Base-by-base conservation (phyloP, 2,888 invertebrate species). In the Acronicta aceris region DNA sequence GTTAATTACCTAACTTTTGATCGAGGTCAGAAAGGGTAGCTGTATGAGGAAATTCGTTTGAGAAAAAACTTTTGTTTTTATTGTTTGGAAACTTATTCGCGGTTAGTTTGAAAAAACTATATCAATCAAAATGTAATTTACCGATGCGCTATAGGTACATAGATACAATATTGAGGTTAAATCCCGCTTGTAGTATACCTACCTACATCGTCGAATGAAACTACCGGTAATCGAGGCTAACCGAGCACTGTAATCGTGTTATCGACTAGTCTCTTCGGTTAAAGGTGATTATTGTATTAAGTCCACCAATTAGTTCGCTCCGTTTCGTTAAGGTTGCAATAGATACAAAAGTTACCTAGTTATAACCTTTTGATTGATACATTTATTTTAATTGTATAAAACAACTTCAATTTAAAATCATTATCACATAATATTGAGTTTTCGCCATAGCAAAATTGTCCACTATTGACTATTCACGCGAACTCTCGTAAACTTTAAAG, bases 211-310 rank as follows among this genome's bases (percentile, higher is more conserved):
- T n/a, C 25, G 64, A 56, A 53, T 53, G 54, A 51, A 49, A 21
- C 55, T 41, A 15, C 12, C 12, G 17, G 54, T 16, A 54, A 52
- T 63, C 52, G 59, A 15, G 50, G 58, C 46, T 64, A 68, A 63
- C 76, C 50, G 64, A 65, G 62, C 67, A 65, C 55, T 57, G 51
- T 76, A 64, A 76, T 67, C 71, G 55, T 48, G 60, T 66, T 75
- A 82, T 76, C 73, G 67, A 75, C 73, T 67, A 49, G 62, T 66
- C 55, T 62, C 55, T 68, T 51, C 49, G 64, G 65, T 70, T 65
- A 63, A 61, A 69, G 68, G 73, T 71, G 69, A 73, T 75, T 79
- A 80, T 67, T 73, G 59, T 57, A 65, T 68, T 71, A 76, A 66
- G 50, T 52, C 52, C 41, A 45, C 57, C 51, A 63, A 52, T 51